Base-by-base conservation (phyloP, 2,888 invertebrate species). In the Drosophila kambysellisi region DNA sequence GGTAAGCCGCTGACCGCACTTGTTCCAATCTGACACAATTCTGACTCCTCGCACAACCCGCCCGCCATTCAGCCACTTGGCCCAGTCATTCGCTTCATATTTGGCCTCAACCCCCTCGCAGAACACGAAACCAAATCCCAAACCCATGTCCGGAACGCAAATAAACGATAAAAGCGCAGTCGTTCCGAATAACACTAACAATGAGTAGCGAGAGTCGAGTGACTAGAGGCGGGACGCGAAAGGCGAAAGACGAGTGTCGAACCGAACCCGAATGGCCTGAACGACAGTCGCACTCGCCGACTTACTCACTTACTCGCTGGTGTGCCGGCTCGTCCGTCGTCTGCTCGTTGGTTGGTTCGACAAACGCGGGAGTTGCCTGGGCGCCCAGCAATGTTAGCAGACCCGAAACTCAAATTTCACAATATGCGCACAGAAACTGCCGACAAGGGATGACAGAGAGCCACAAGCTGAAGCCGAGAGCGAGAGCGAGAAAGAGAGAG, bases 341-440 rank as follows among this genome's bases (percentile, higher is more conserved):
- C 71, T 67, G 84, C 74, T 83, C 83, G 82, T 51, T 81, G 61
- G 59, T 50, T 73, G 73, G 89, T 75, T 87, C 82, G 89, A 89
- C 92, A 91, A 91, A 90, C 86, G 91, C 91, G 91, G 92, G 91
- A 91, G 83, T 84, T 75, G 78, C 82, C 84, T 86, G 90, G 91
- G 91, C 83, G 84, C 83, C 35, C 91, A 91, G 91, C 79, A 81
- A 74, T 9, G 8, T 17, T 35, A 48, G 32, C 66, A 77, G 79
- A 52, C 30, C 46, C 35, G 30, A 41, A 77, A 56, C 62, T 53
- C 41, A 56, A 66, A 83, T 59, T 75, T 65, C 39, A 85, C 39
- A 85, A 74, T 64, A 59, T 71, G 69, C 57, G 41, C 71, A 51
- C 43, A 56, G 46, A 25, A 63, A 30, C 50, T 58, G 56, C 43